phyloP scores from a whole-genome alignment of 64 coral and sea anemone species.

The Montipora foliosa region DNA sequence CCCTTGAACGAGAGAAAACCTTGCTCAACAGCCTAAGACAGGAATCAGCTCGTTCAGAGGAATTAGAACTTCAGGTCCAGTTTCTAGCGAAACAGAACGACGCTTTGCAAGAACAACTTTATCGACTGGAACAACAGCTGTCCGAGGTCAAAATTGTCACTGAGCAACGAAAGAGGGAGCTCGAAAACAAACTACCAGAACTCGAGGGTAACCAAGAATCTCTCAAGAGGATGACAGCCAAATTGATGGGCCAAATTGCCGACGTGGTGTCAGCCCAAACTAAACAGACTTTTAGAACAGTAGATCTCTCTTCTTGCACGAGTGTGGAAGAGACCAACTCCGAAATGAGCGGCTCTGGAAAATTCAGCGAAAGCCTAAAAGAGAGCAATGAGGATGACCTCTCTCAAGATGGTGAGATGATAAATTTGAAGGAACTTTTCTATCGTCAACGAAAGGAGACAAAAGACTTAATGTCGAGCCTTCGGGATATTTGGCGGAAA shows the following conservation, averaged over 20 bases:
- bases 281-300: background rate
- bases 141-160: background rate
- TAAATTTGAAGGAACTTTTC: background rate
- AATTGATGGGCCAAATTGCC: slow-evolving; percentile 11
- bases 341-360: background rate
- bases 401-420: background rate
- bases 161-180: background rate
- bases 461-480: background rate
- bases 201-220: slow-evolving; percentile 22
- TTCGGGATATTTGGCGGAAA: slow-evolving; percentile 21
- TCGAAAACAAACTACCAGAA: slow-evolving; percentile 16
- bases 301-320: background rate
- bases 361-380: background rate
- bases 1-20: slow-evolving; percentile 10
- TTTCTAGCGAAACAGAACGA: background rate
- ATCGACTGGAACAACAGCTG: slow-evolving; percentile 12
- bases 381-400: slow-evolving; percentile 6
- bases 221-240: background rate
- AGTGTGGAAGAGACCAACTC: background rate
- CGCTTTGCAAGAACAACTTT: slow-evolving; percentile 9
- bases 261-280: background rate
- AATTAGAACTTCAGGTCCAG: slow-evolving; percentile 27
- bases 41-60: slow-evolving; percentile 19
- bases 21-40: slow-evolving; percentile 19
- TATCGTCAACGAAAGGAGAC: background rate